Conservation (phyloP, 2,888 invertebrate genomes). For the Anoplius nigerrimus region DNA sequence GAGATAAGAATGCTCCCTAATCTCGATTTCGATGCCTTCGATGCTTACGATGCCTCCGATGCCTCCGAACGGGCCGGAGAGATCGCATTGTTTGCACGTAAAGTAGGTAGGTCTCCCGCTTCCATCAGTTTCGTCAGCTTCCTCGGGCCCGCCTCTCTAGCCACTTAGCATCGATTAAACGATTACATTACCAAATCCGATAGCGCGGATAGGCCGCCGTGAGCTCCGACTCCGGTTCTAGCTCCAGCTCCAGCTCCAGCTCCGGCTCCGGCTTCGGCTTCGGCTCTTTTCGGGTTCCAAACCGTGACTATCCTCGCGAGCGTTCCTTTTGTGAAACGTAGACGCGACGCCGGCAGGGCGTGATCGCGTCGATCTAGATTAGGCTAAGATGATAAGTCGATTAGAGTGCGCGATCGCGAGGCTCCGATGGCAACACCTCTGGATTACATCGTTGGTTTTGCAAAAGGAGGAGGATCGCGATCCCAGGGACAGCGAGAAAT, state of each 20-base stretch:
- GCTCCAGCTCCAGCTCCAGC: constrained; percentile 20
- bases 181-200: constrained; percentile 47
- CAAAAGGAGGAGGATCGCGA: background rate
- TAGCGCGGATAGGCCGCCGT: background rate
- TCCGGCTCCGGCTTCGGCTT: background rate
- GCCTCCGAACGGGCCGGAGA: too few relatives aligned
- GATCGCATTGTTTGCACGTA: constrained; percentile 43
- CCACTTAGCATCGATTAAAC: constrained; percentile 52
- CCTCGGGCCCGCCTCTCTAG: constrained; percentile 42
- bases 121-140: constrained; percentile 57
- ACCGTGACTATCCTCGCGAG: constrained; percentile 20
- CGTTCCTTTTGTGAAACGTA: constrained; percentile 21
- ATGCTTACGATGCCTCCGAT: constrained; percentile 1
- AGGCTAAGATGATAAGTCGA: constrained; percentile 44
- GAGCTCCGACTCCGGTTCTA: constrained; percentile 9
- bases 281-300: constrained; percentile 33
- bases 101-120: constrained; percentile 43
- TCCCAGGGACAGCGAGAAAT: constrained; percentile 16
- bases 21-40: background rate
- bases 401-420: constrained; percentile 27
- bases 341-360: constrained; percentile 16
- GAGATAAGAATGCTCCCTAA: background rate
- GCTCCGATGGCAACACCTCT: constrained; percentile 15
- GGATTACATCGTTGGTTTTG: constrained; percentile 29
- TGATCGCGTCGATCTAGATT: constrained; percentile 39